Percentiles rank a stretch among this genome's conserved stretches.
phyloP scores from a whole-genome alignment of 2,113 vertebrate species.

The Dromiciops gliroides region DNA sequence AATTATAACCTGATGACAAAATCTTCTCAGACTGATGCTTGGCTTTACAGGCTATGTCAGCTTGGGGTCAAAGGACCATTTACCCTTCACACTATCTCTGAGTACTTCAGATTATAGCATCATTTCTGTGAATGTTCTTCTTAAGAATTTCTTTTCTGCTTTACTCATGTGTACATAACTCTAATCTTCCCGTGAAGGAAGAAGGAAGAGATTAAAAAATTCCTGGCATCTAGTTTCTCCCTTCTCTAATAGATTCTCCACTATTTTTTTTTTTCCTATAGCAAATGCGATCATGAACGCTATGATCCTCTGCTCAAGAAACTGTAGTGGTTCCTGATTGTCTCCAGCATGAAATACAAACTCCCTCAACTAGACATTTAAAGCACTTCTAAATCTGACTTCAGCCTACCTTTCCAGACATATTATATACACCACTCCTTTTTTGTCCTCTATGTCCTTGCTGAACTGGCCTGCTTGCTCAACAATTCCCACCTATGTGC shows the following conservation, averaged over 20 bases:
- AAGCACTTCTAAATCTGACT: background rate
- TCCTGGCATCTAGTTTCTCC: background rate
- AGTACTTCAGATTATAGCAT: background rate
- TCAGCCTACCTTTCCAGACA: background rate
- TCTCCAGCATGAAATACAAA: background rate
- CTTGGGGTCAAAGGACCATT: background rate
- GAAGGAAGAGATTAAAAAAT: background rate
- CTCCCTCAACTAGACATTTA: background rate
- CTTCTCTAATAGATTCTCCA: background rate
- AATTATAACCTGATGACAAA: slow-evolving; percentile 47
- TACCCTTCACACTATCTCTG: background rate
- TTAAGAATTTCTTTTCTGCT: background rate
- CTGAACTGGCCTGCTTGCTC: background rate
- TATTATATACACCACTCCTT: background rate
- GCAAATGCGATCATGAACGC: background rate
- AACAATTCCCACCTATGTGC: background rate
- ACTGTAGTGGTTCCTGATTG: background rate
- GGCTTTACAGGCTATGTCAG: background rate
- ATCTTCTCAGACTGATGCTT: background rate
- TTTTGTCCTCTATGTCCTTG: background rate
- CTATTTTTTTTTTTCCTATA: background rate
- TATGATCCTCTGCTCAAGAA: background rate
- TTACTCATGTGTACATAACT: background rate
- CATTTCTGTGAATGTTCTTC: background rate
- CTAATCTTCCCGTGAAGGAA: background rate